Conservation (phyloP, 2,113 vertebrate species). For the Microtus ochrogaster region DNA sequence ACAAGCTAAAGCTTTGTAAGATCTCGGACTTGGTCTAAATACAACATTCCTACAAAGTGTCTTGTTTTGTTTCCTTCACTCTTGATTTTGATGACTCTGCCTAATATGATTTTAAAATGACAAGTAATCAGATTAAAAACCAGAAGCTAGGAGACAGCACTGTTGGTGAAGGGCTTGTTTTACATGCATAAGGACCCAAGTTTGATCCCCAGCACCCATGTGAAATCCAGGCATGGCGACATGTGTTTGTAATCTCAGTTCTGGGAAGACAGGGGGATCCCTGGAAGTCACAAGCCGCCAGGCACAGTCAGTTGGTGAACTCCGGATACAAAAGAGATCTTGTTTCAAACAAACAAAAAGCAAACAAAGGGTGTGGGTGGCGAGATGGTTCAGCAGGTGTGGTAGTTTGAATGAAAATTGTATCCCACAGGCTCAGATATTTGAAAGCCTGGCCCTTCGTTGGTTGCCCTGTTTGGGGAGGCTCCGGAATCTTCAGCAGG, state of each 20-base stretch:
- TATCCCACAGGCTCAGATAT: not conserved
- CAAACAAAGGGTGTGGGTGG: not conserved
- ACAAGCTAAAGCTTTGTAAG: constrained; percentile 12
- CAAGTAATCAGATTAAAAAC: not conserved
- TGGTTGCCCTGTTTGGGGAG: not conserved
- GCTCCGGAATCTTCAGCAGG: not conserved
- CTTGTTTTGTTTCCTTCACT: constrained; percentile 16
- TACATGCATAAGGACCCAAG: not conserved
- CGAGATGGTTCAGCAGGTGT: not conserved
- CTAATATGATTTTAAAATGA: constrained; percentile 25
- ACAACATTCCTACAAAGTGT: not conserved
- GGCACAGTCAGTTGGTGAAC: not conserved
- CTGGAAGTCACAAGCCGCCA: not conserved
- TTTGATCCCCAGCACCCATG: not conserved
- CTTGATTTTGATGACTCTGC: constrained; percentile 25
- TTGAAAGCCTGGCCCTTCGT: not conserved
- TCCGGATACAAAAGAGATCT: not conserved
- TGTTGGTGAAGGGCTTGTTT: not conserved
- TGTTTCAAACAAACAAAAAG: not conserved
- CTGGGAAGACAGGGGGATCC: not conserved
- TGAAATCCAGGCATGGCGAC: not conserved
- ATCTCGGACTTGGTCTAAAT: constrained; percentile 4
- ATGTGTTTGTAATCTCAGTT: not conserved
- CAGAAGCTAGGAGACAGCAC: not conserved
- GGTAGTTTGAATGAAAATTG: not conserved